Percentiles rank a stretch among this genome's conserved stretches.
Evolutionary conservation across 2,797 vertebrate species (phyloP).

Genomic region (Rhinophrynus dorsalis): DNA sequence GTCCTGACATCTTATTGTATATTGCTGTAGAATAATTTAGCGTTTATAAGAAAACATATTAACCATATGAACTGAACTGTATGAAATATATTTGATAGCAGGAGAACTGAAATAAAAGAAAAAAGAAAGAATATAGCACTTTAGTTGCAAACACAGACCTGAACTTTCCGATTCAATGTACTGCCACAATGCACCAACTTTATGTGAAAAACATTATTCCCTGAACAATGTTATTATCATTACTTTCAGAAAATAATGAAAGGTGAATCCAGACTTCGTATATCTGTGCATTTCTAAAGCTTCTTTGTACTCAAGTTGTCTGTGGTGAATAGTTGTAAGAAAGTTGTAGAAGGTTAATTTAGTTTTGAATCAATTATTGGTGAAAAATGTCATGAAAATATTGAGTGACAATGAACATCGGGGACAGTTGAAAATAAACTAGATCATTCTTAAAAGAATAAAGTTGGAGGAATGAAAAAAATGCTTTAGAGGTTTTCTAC

Average conservation of each 20-base stretch:
- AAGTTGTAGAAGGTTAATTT: constrained; percentile 10
- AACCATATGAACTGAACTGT: no score
- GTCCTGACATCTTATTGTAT: no score
- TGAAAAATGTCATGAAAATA: background rate
- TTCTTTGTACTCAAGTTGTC: constrained; percentile 11
- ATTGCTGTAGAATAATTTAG: no score
- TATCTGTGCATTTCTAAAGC: constrained; percentile 21
- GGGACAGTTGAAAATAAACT: background rate
- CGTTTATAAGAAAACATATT: no score
- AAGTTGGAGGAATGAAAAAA: no score
- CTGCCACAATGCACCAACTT: background rate
- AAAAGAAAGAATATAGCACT: no score
- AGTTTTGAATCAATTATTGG: constrained; percentile 13
- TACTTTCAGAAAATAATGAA: constrained; percentile 6
- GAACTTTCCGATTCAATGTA: no score
- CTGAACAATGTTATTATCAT: constrained; percentile 9
- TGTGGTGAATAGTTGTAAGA: constrained; percentile 18
- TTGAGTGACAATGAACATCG: background rate
- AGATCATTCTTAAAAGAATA: no score
- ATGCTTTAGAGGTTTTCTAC: no score
- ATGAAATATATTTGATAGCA: no score
- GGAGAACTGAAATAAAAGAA: no score
- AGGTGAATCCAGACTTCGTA: constrained; percentile 11
- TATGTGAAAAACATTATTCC: background rate
- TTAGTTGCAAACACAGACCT: no score